Base-by-base conservation (phyloP, 2,888 invertebrate species). In the Congeria kusceri region DNA sequence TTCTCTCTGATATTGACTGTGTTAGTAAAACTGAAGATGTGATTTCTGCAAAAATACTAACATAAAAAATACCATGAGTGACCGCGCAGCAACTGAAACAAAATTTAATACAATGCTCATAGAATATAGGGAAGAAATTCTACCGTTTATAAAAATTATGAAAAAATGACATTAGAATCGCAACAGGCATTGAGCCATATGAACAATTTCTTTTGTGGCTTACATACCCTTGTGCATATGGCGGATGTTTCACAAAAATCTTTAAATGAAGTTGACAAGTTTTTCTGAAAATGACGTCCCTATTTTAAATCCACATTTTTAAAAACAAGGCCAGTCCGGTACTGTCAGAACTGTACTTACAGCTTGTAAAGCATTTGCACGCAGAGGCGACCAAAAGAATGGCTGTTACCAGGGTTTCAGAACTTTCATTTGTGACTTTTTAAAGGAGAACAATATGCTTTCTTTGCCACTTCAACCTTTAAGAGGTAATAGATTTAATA, bases 401-500 rank as follows among this genome's bases (percentile, higher is more conserved):
- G 83, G 78, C 9, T 72, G 64, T 15, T 70, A 77, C 66, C 67
- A 71, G 2, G 39, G 62, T 53, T 81, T 79, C 47, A 65, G 44
- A 28, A 70, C 49, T 25, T 83, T 62, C 27, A 67, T 78, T 0
- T 57, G 49, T 27, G 57, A 66, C 3, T 69, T 74, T 68, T 32
- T 83, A 20, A 63, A 69, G 23, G 46, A 67, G 47, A 77, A 77
- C 56, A 46, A 15, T 25, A 32, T 67, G 59, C 23, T 28, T 0
- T 53, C 66, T 23, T 44, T 80, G 9, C 76, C 76, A n/a, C 39
- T 81, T 3, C 56, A 67, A 23, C 70, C 67, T 0, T 69, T 74
- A 4, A 56, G 47, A 18, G 84, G 84, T 1, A 76, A 80, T 53
- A 44, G 72, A 15, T 82, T 82, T n/a, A 76, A 76, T 67, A 76